Conservation (phyloP, 2,888 invertebrate species). For the Iphiclides podalirius region DNA sequence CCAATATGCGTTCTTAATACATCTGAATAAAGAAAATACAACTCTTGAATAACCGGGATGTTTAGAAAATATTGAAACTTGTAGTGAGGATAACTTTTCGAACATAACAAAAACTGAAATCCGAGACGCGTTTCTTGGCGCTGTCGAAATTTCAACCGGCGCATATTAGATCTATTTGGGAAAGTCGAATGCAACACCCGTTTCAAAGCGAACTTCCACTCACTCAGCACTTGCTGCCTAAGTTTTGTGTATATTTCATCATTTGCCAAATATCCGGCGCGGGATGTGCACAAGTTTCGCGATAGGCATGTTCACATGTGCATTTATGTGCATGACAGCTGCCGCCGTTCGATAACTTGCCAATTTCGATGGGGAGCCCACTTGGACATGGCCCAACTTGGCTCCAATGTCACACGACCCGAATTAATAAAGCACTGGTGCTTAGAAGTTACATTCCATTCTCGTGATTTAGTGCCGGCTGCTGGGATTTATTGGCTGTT, state of each 20-base stretch:
- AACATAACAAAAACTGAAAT: too few relatives aligned
- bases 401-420: slow-evolving; percentile 57
- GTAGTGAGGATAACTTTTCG: too few relatives aligned
- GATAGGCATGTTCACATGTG: slow-evolving; percentile 39
- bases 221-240: not conserved
- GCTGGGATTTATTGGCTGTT: slow-evolving; percentile 9
- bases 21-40: too few relatives aligned
- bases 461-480: slow-evolving; percentile 16
- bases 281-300: slow-evolving; percentile 34
- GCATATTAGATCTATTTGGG: slow-evolving; percentile 2
- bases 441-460: slow-evolving; percentile 28
- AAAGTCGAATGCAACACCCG: slow-evolving; percentile 3
- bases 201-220: slow-evolving; percentile 3
- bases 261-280: slow-evolving; percentile 27
- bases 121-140: not conserved
- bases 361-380: slow-evolving; percentile 62
- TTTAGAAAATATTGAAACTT: too few relatives aligned
- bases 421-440: slow-evolving; percentile 58
- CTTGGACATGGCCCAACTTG: slow-evolving; percentile 71
- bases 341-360: slow-evolving; percentile 63
- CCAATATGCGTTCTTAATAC: too few relatives aligned
- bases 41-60: too few relatives aligned
- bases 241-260: slow-evolving; percentile 9
- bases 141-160: not conserved
- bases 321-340: slow-evolving; percentile 49